Evolutionary conservation across 2,797 vertebrate genomes (phyloP), one percentile per base, ranked within the genome.

Genomic region (Coregonus ussuriensis): DNA sequence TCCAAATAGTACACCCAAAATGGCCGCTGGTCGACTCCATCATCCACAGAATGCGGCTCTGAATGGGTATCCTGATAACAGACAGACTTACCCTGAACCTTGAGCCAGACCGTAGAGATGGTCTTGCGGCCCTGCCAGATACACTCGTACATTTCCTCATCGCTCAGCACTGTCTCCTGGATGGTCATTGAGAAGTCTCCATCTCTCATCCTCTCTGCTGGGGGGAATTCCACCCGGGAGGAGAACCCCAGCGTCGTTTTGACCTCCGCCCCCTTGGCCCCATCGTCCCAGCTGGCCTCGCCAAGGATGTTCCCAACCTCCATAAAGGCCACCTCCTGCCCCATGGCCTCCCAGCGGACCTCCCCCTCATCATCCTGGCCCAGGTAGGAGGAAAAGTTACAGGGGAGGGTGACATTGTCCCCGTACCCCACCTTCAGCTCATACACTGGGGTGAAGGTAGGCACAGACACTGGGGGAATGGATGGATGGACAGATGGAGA

Each of bases 101-200:
- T 14, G 56, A 88, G 67, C 15, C 74, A 77, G 0, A 87, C 78
- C 0, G 31, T 81, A 0, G 80, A 71, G 1, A 90, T 14, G 7
- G 74, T 79, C 62, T 11, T 79, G 29, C 13, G 71, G 16, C 77
- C 84, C 9, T 41, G 0, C 79, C 69, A 79, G 31, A 90, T 76
- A 71, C 87, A 88, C 76, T 86, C 79, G 5, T 88, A 90, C 18
- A 87, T 4, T 15, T 77, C 71, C 4, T 41, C 66, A 51, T 90
- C 87, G 2, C 75, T 81, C 52, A 85, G 66, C 25, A 69, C 67
- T 7, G 72, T 53, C 0, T 54, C 6, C 18, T 4, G 6, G 16
- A 90, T 47, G 0, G 73, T 33, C 62, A 88, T 47, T 3, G 86
- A 87, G 68, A 84, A 88, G 56, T 85, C 62, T 11, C 68, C 56